Base-by-base conservation (phyloP, 35 echinoderm and acorn worm genomes). In the Ptychodera flava region DNA sequence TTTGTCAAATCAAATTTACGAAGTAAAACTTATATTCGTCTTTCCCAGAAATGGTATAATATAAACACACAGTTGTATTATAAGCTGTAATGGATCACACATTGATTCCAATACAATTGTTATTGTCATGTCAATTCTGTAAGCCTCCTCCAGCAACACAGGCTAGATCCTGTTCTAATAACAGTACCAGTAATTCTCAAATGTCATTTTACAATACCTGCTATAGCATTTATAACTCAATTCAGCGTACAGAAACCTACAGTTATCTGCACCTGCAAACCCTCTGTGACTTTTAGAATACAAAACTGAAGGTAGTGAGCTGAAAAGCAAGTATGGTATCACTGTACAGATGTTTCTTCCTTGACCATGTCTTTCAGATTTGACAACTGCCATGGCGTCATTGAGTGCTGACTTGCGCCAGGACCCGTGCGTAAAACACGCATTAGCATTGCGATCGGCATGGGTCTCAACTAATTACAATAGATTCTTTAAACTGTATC, bases 401-500 rank as follows among this genome's bases (percentile, higher is more conserved):
- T 83, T 98, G 16, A 90, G 86, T 36, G 30, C 80, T 30, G 85
- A 83, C 1, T 38, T 87, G 28, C 88, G 90, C 15, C 27, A 90
- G 78, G 90, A 98, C 77, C 79, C 84, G 16, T 85, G 84, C 80
- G 93, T 98, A 34, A 88, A 90, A 64, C 95, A 98, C 85, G 95
- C 95, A 35, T 88, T 98, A 30, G 90, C 87, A 29, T 88, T 98
- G 2, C 80, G 90, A n/a, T 92, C 92, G 16, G 95, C 95, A 29
- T 93, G 93, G 87, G 90, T 81, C 6, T 83, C 92, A 81, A 92
- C 92, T 53, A 93, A 98, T 83, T 98, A 90, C 86, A 90, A 98
- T 85, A 90, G 83, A 77, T 94, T 98, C 87, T 98, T 98, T 86
- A 89, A 89, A 79, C 79, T 98, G 75, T 98, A 98, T 86, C 88